Evolutionary conservation across 2,797 vertebrate genomes (phyloP), one percentile per base, ranked within the genome.

Genomic region (Xyrichtys novacula): DNA sequence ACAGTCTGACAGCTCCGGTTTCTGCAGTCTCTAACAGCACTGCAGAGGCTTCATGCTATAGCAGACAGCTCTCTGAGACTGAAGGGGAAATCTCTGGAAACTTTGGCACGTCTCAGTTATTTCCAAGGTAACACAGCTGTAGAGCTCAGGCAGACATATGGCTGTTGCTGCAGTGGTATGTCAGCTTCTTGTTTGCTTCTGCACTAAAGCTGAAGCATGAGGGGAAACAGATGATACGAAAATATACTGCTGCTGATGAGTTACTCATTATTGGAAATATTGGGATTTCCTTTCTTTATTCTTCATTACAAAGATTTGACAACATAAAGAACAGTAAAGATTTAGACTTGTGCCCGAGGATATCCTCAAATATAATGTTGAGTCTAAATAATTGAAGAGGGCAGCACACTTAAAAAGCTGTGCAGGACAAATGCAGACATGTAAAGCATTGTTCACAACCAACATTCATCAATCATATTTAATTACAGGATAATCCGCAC

Each of bases 1-100:
- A 54, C 58, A 48, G 39, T 42, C 48, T 38, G 23, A 69, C 28
- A 26, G 66, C 73, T 57, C 14, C 22, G 32, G 36, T 38, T 55
- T 47, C 59, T 9, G 6, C 48, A 50, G 23, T 1, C 32, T 34
- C 20, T 67, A 47, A 56, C 47, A 10, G 7, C 3, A 16, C 57
- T 23, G 53, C 20, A 43, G 58, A 38, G 34, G 36, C 43, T 68
- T 65, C 11, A 56, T 42, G 9, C 71, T 34, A n/a, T 44, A 38
- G 10, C 52, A 59, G 52, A 34, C 16, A 6, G 11, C 28, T 44
- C 23, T 38, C 20, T 36, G 32, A 55, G 22, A 62, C 14, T 17
- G 16, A 26, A 22, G 47, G 8, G 4, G 32, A n/a, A 43, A 34
- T 47, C 28, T 56, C 32, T 58, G 44, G 22, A 32, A 72, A 52